These are phyloP conservation scores for Oscheius sp. DNA, from an alignment of 2,888 invertebrate species.

Conservation along the genomic window DNA sequence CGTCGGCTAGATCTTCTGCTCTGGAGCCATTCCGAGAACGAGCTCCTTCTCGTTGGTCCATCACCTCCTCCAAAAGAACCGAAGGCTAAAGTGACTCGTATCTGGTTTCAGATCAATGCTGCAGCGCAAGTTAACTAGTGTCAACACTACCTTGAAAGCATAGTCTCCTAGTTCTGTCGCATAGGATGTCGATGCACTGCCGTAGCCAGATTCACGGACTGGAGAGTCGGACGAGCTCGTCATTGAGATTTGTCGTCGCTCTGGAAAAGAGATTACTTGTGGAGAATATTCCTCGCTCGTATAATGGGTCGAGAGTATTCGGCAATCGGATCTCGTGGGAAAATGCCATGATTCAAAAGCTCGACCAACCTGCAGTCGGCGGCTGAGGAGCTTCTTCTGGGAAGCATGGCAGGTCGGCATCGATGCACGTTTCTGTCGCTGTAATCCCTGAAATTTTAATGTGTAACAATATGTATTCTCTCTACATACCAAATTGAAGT, in stretches of 20 bases:
- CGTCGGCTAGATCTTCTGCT: slow-evolving; percentile 29
- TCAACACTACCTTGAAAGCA: slow-evolving; percentile 32
- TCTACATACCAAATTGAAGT: neutral
- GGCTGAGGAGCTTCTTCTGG: slow-evolving; percentile 12
- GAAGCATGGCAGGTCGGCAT: slow-evolving; percentile 10
- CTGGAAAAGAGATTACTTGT: neutral
- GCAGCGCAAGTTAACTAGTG: slow-evolving; percentile 5
- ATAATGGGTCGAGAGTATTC: too few species aligned
- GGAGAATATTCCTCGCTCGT: too few species aligned
- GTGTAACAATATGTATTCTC: neutral
- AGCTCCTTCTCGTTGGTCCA: slow-evolving; percentile 56
- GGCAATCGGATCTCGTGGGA: slow-evolving; percentile 20
- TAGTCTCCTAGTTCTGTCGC: slow-evolving; percentile 47
- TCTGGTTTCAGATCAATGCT: slow-evolving; percentile 28
- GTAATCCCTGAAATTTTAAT: neutral
- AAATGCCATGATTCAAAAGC: neutral
- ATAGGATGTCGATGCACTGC: slow-evolving; percentile 56
- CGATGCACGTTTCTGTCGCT: slow-evolving; percentile 14
- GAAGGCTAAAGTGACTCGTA: slow-evolving; percentile 18
- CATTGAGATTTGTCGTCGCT: slow-evolving; percentile 28
- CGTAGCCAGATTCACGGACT: slow-evolving; percentile 60
- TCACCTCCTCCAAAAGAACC: slow-evolving; percentile 46
- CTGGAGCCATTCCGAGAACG: slow-evolving; percentile 46
- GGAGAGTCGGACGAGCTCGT: slow-evolving; percentile 43
- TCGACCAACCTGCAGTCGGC: neutral